Evolutionary conservation across 2,888 invertebrate species (phyloP).

Genomic region (Cheilosia impressa): DNA sequence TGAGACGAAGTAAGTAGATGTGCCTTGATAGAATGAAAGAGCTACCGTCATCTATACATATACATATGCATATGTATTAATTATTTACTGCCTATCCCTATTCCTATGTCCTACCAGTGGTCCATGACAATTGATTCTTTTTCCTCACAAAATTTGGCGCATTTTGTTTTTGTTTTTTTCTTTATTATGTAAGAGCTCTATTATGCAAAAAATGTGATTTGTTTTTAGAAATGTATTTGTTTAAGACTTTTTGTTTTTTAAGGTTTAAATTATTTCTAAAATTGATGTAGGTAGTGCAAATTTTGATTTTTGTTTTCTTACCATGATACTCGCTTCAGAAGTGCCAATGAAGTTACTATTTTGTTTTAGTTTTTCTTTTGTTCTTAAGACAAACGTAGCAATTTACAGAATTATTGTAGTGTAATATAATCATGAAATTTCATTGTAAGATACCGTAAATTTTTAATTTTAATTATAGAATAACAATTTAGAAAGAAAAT

Average conservation of each 20-base stretch:
- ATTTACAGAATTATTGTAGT: constrained; percentile 51
- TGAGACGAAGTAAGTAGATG: constrained; percentile 66
- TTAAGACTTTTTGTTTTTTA: constrained; percentile 18
- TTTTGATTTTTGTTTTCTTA: constrained; percentile 18
- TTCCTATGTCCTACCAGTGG: constrained; percentile 6
- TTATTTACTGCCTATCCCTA: constrained; percentile 26
- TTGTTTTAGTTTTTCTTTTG: constrained; percentile 27
- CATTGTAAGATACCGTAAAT: constrained; percentile 48
- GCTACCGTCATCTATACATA: constrained; percentile 54
- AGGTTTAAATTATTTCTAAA: constrained; percentile 29
- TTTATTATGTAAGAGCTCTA: constrained; percentile 20
- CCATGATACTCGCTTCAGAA: constrained; percentile 56
- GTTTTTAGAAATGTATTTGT: constrained; percentile 26
- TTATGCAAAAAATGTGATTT: constrained; percentile 54
- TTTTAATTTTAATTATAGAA: constrained; percentile 16
- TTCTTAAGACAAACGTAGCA: constrained; percentile 24
- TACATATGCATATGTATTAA: constrained; percentile 19
- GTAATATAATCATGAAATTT: constrained; percentile 41
- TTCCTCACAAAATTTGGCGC: constrained; percentile 5
- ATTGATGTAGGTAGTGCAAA: constrained; percentile 14
- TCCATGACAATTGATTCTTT: constrained; percentile 10
- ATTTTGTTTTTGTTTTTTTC: constrained; percentile 4
- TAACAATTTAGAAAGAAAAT: constrained; percentile 19
- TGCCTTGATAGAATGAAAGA: constrained; percentile 72
- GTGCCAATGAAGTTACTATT: constrained; percentile 51